Percentiles rank a stretch among this genome's conserved stretches.
Evolutionary conservation across 53 echinoderm and acorn worm species (phyloP).

Genomic region (Arbacia lixula): DNA sequence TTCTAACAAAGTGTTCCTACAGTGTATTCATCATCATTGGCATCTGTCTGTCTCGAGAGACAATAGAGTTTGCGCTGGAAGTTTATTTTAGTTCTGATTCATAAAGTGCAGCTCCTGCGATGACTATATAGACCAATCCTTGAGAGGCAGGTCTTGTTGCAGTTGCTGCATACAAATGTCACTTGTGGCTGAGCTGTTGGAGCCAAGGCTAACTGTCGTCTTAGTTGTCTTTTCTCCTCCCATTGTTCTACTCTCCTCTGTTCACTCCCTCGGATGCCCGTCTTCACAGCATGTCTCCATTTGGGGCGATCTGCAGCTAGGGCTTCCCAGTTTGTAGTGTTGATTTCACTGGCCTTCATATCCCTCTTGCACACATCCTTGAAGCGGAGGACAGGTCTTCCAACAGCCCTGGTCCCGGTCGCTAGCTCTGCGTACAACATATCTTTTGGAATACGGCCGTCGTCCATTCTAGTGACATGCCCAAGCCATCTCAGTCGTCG

Average conservation of each 20-base stretch:
- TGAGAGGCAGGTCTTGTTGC: no score
- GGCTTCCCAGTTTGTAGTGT: constrained; percentile 48
- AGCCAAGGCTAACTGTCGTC: no score
- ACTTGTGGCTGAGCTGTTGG: no score
- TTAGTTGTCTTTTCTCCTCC: background rate
- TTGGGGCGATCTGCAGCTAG: constrained; percentile 1
- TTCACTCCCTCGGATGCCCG: background rate
- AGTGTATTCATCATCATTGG: no score
- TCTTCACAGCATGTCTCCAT: background rate
- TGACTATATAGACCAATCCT: no score
- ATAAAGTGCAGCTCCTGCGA: no score
- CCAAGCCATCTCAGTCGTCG: constrained; percentile 49
- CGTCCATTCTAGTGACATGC: constrained; percentile 56
- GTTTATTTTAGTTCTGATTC: no score
- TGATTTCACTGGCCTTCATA: constrained; percentile 51
- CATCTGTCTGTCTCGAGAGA: no score
- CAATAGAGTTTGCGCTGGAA: no score
- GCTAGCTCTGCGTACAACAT: constrained; percentile 56
- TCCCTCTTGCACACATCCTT: constrained; percentile 62
- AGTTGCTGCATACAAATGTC: no score
- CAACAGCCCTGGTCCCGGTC: constrained; percentile 5
- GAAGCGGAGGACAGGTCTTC: constrained; percentile 53
- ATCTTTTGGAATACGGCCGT: constrained; percentile 62
- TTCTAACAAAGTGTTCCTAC: no score
- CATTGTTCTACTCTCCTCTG: background rate